phyloP scores from a whole-genome alignment of 1,140 invertebrate species.

The Hylaeus volcanicus region DNA sequence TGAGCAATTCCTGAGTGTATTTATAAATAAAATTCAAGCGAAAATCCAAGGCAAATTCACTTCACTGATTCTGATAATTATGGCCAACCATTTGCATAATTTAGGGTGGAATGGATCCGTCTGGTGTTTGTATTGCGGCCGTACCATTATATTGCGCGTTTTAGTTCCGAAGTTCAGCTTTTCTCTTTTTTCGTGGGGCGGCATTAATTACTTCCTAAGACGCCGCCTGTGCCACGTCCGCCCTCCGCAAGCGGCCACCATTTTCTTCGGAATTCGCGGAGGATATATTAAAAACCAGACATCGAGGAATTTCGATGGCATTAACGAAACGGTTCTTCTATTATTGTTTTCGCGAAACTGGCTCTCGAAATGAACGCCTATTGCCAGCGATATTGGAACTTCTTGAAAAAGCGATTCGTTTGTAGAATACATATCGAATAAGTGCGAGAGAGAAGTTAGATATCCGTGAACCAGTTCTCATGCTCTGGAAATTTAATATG shows the following conservation, averaged over 20 bases:
- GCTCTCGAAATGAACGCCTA: too few relatives aligned
- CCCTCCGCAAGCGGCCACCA: constrained; percentile 2
- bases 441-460: too few relatives aligned
- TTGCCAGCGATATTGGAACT: too few relatives aligned
- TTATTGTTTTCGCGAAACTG: background rate
- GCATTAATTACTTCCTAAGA: constrained; percentile 20
- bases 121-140: constrained; percentile 3
- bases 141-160: constrained; percentile 5
- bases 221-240: background rate
- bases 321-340: constrained; percentile 1
- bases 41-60: too few relatives aligned
- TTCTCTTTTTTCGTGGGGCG: background rate
- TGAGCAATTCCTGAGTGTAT: too few relatives aligned
- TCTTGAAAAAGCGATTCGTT: too few relatives aligned
- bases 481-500: too few relatives aligned
- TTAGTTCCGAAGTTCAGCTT: background rate
- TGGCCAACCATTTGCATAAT: background rate
- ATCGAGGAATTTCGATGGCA: constrained; percentile 10
- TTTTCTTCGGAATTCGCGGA: constrained; percentile 31
- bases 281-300: constrained; percentile 31
- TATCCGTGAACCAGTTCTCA: too few relatives aligned
- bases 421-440: too few relatives aligned
- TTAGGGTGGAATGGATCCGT: background rate
- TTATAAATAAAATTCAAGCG: too few relatives aligned
- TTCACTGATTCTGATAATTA: background rate